Evolutionary conservation across 1,140 invertebrate species (phyloP).

Genomic region (Drosophila tropicalis): DNA sequence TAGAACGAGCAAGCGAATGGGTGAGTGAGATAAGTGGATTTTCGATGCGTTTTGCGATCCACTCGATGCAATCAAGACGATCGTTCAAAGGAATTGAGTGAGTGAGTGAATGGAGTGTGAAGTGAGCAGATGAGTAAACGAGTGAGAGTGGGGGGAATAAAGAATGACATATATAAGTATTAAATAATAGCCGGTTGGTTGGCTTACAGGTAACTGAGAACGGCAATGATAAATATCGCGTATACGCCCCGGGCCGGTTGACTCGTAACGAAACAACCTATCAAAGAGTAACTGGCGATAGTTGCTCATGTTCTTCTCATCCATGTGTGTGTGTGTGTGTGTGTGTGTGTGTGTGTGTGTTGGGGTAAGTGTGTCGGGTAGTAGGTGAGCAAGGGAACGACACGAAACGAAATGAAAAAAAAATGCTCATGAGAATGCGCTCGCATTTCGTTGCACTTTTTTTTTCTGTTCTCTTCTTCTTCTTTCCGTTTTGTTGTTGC

Average conservation of each 20-base stretch:
- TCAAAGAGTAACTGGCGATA: conserved; percentile 43
- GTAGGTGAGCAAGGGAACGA: neutral
- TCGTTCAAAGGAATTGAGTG: neutral
- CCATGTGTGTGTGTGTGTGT: conserved; percentile 20
- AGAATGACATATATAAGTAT: conserved; percentile 25
- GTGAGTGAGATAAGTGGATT: conserved; percentile 1
- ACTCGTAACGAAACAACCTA: conserved; percentile 24
- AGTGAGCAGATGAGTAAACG: neutral
- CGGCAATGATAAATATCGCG: conserved; percentile 65
- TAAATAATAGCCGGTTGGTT: conserved; percentile 70
- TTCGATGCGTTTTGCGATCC: neutral
- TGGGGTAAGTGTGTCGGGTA: conserved; percentile 19
- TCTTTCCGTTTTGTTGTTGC: conserved; percentile 23
- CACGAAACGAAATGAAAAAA: neutral
- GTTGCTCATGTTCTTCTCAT: conserved; percentile 15
- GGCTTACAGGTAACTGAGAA: conserved; percentile 59
- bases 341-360: conserved; percentile 26
- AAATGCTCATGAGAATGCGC: conserved; percentile 37
- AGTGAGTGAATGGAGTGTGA: neutral
- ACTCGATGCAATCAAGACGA: neutral
- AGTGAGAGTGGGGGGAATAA: conserved; percentile 20
- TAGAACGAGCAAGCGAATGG: neutral
- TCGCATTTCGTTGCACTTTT: conserved; percentile 53
- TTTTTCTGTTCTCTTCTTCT: conserved; percentile 37
- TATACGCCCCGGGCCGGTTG: conserved; percentile 70